Percentiles rank a stretch among this genome's conserved stretches.
Evolutionary conservation across 1,140 invertebrate genomes (phyloP).

Genomic region (Zaprionus capensis): DNA sequence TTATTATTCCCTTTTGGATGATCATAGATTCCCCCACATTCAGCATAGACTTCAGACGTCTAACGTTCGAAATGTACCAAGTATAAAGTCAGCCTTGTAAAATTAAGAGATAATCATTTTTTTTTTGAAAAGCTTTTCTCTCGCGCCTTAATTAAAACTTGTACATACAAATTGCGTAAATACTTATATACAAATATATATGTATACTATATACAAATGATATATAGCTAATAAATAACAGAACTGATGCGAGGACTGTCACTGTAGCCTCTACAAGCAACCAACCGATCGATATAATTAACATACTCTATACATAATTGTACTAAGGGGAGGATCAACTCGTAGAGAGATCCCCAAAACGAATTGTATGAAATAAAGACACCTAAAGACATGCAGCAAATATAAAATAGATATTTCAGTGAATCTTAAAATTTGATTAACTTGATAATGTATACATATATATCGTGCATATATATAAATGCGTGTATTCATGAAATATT

Average conservation of each 20-base stretch:
- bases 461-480: background rate
- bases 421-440: slow-evolving; percentile 1
- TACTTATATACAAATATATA: slow-evolving; percentile 17
- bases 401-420: slow-evolving; percentile 13
- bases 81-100: slow-evolving; percentile 34
- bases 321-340: slow-evolving; percentile 35
- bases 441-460: background rate
- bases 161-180: slow-evolving; percentile 21
- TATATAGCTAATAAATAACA: slow-evolving; percentile 17
- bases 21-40: background rate
- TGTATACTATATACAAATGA: slow-evolving; percentile 7
- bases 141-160: slow-evolving; percentile 1
- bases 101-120: background rate
- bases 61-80: slow-evolving; percentile 53
- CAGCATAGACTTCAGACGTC: slow-evolving; percentile 62
- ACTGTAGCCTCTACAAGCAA: slow-evolving; percentile 8
- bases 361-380: slow-evolving; percentile 70
- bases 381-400: slow-evolving; percentile 36
- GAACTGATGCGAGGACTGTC: slow-evolving; percentile 44
- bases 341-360: slow-evolving; percentile 35
- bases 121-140: background rate
- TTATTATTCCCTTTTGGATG: background rate
- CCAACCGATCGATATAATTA: slow-evolving; percentile 18
- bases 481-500: slow-evolving; percentile 60
- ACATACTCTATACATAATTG: slow-evolving; percentile 21